A percentile compares a stretch with the other conserved stretches of the same genome.
Evolutionary conservation across 2,797 vertebrate genomes (phyloP).

Genomic region (Triplophysa yarkandensis): DNA sequence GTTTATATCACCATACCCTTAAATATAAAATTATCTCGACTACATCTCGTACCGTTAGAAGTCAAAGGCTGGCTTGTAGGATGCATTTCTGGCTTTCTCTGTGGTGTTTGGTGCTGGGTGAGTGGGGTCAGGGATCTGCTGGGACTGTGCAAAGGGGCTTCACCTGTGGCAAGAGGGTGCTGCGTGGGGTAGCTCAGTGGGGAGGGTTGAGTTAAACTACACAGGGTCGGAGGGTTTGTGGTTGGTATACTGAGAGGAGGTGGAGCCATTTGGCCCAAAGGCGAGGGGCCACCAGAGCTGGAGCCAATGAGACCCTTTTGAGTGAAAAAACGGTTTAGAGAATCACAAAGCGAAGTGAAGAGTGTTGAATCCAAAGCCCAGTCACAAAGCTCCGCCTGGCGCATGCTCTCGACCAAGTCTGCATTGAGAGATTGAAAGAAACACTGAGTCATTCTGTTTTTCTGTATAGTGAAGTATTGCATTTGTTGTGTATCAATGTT

Average conservation of each 20-base stretch:
- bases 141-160: slow-evolving; percentile 53
- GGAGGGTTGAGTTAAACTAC: slow-evolving; percentile 74
- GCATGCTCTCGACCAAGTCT: slow-evolving; percentile 95
- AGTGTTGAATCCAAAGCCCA: slow-evolving; percentile 93
- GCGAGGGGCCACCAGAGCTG: slow-evolving; percentile 64
- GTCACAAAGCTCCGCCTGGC: slow-evolving; percentile 93
- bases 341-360: slow-evolving; percentile 96
- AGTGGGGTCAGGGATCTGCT: slow-evolving; percentile 66
- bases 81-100: slow-evolving; percentile 66
- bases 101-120: slow-evolving; percentile 56
- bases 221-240: slow-evolving; percentile 62
- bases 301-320: slow-evolving; percentile 87
- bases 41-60: slow-evolving; percentile 61
- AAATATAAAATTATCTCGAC: not conserved
- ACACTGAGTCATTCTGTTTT: not conserved
- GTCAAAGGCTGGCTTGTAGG: slow-evolving; percentile 54
- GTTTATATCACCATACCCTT: not conserved
- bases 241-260: slow-evolving; percentile 56
- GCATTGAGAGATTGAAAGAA: slow-evolving; percentile 39
- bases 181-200: slow-evolving; percentile 66
- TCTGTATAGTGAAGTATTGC: not conserved
- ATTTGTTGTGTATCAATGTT: not conserved
- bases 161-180: slow-evolving; percentile 56
- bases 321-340: slow-evolving; percentile 95
- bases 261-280: slow-evolving; percentile 57